Percentiles rank a stretch among this genome's conserved stretches.
These are phyloP conservation scores for Ormyrus thymus DNA, from an alignment of 2,888 invertebrate species.

Conservation along the genomic window DNA sequence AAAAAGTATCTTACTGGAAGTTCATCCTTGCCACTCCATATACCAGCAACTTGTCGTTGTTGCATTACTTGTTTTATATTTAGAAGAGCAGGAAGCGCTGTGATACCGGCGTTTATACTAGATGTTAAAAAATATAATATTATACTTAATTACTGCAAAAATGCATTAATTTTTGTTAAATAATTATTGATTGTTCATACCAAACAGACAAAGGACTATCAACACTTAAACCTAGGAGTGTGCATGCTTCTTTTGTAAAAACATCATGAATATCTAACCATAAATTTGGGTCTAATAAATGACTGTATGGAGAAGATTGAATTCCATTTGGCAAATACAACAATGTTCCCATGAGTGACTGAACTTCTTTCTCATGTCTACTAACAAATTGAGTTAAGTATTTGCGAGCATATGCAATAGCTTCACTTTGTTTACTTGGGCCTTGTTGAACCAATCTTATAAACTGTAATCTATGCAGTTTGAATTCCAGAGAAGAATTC, in stretches of 20 bases:
- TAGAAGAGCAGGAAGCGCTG: slow-evolving; percentile 94
- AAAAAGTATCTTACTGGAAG: slow-evolving; percentile 83
- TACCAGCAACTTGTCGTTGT: slow-evolving; percentile 91
- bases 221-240: slow-evolving; percentile 90
- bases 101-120: slow-evolving; percentile 93
- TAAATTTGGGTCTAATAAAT: slow-evolving; percentile 83
- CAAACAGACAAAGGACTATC: slow-evolving; percentile 93
- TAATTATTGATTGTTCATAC: slow-evolving; percentile 70
- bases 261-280: slow-evolving; percentile 89
- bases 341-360: slow-evolving; percentile 90
- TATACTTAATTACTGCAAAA: neutral
- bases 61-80: slow-evolving; percentile 96
- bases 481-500: slow-evolving; percentile 86
- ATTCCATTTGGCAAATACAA: slow-evolving; percentile 88
- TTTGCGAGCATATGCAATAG: slow-evolving; percentile 89
- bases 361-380: slow-evolving; percentile 88
- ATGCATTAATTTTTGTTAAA: neutral
- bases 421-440: slow-evolving; percentile 84
- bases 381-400: slow-evolving; percentile 89
- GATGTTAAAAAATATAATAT: slow-evolving; percentile 58
- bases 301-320: slow-evolving; percentile 86
- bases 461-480: slow-evolving; percentile 87
- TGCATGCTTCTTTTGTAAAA: slow-evolving; percentile 94
- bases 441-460: slow-evolving; percentile 83
- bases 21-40: slow-evolving; percentile 97